Conservation (phyloP, 2,888 invertebrate species). For the Galerucella pusilla region DNA sequence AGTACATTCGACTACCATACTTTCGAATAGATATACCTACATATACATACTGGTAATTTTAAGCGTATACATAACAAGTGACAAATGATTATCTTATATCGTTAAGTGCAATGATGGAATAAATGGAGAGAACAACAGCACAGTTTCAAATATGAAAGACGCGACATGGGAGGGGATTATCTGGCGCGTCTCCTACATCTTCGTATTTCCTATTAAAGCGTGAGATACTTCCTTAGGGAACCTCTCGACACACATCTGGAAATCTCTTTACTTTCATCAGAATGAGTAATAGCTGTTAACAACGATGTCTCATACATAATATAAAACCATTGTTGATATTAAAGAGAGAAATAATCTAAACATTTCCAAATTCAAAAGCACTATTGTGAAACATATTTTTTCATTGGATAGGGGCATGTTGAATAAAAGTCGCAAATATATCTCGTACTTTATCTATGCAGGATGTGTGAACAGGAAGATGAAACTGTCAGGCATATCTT, state of each 20-base stretch:
- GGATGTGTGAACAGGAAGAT: no score
- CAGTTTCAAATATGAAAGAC: conserved; percentile 16
- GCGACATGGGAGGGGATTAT: conserved; percentile 21
- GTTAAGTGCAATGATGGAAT: conserved; percentile 28
- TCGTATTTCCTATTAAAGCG: conserved; percentile 21
- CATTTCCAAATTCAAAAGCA: neutral
- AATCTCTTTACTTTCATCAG: conserved; percentile 10
- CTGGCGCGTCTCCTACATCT: conserved; percentile 23
- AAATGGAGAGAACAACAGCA: conserved; percentile 17
- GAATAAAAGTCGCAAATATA: no score
- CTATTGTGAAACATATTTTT: neutral
- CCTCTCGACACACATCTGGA: conserved; percentile 17
- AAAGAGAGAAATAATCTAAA: neutral
- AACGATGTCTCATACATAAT: neutral
- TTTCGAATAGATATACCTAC: neutral
- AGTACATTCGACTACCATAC: conserved; percentile 14
- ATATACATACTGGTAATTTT: neutral
- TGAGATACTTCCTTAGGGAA: conserved; percentile 20
- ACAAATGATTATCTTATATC: conserved; percentile 27
- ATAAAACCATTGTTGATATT: neutral
- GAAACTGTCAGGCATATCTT: no score
- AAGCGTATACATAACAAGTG: conserved; percentile 17
- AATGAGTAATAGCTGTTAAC: conserved; percentile 9
- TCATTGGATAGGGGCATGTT: no score
- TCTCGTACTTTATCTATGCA: no score